Evolutionary conservation across 2,888 invertebrate genomes (phyloP), one percentile per base, ranked within the genome.

Genomic region (Mythimna pallens): DNA sequence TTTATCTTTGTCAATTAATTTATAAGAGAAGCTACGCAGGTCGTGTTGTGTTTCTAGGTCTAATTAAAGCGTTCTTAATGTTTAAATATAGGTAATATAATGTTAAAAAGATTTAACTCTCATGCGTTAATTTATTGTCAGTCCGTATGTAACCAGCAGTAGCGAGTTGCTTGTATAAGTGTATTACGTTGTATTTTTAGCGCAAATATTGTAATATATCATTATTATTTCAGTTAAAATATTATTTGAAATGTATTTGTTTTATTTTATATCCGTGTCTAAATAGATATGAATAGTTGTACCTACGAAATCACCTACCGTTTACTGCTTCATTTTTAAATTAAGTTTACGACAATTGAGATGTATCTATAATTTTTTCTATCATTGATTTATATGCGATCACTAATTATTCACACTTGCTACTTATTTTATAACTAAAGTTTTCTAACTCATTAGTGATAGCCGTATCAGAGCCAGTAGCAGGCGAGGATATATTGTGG

Each of bases 141-240:
- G 87, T 91, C 88, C 89, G 85, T 90, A 90, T 84, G 83, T 91
- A 93, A 92, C 89, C 89, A 88, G 86, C 88, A 84, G 90, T 94
- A 93, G 93, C 84, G 85, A 88, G 88, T 94, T 94, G 93, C 90
- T 91, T 92, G 91, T 93, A 89, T 94, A 95, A 94, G 94, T 95
- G 94, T 95, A 95, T 93, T 92, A 92, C 91, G 92, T 93, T 94
- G 89, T 93, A 93, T 89, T 84, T 82, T 88, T 87, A 86, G 84
- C 88, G 82, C 89, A 87, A 92, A 89, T 90, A 85, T 47, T 95
- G 92, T 94, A 93, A 92, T 93, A 93, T 94, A 94, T 92, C 86
- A 88, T 89, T 88, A 90, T 89, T 89, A 89, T 91, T 91, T 90
- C 89, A 88, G 88, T 89, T 89, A 86, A 87, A 87, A 88, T 90